Conservation (phyloP, 2,888 invertebrate genomes). For the Ceriagrion tenellum region DNA sequence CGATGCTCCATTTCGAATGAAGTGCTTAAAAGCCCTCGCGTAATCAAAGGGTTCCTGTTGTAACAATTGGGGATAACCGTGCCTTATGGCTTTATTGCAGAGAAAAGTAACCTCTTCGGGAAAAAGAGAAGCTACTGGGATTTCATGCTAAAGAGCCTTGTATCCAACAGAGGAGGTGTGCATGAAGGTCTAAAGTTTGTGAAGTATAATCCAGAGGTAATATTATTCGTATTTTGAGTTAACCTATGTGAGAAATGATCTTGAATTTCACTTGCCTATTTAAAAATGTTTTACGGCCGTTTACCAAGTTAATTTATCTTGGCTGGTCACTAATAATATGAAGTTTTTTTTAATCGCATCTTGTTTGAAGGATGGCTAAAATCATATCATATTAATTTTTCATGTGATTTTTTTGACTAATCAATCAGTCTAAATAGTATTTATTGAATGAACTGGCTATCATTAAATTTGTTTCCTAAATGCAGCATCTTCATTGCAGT, state of each 20-base stretch:
- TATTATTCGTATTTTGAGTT: conserved; percentile 25
- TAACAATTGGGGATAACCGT: neutral
- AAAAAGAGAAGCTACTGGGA: conserved; percentile 76
- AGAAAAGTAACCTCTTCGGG: conserved; percentile 57
- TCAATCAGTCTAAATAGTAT: no score
- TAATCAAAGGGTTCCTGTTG: neutral
- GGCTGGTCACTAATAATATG: neutral
- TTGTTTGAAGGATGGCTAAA: no score
- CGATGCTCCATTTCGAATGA: no score
- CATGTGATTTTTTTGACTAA: no score
- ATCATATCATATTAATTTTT: no score
- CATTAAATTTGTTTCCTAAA: no score
- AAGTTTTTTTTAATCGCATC: no score
- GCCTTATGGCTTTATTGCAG: neutral
- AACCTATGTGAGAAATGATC: neutral
- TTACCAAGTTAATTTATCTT: neutral
- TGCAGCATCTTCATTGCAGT: no score
- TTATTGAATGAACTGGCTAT: no score
- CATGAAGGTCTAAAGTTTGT: conserved; percentile 78
- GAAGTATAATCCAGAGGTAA: conserved; percentile 76
- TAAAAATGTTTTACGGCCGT: neutral
- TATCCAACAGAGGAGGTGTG: conserved; percentile 74
- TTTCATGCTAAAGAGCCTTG: conserved; percentile 76
- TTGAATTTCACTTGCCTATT: neutral
- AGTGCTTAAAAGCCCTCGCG: neutral